A percentile compares a stretch with the other conserved stretches of the same genome.
Evolutionary conservation across 2,113 vertebrate species (phyloP).

Genomic region (Myiagra hebetior): DNA sequence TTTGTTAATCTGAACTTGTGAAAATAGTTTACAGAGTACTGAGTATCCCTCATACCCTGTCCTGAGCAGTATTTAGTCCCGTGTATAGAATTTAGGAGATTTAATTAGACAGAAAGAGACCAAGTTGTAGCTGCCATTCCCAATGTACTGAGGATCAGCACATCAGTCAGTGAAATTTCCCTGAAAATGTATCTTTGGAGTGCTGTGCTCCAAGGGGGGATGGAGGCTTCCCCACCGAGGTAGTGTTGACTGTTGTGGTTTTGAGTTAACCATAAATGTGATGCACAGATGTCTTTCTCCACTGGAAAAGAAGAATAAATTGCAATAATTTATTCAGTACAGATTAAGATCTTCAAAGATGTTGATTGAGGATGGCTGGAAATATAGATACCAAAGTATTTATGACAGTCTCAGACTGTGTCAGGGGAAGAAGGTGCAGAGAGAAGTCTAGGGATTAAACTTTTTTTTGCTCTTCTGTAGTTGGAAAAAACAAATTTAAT

Average conservation of each 20-base stretch:
- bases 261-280: constrained; percentile 35
- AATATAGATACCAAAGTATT: not conserved
- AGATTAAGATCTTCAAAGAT: constrained; percentile 41
- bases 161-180: not conserved
- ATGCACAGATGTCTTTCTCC: not conserved
- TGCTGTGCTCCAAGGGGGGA: not conserved
- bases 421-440: not conserved
- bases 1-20: not conserved
- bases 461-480: not conserved
- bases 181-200: not conserved
- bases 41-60: not conserved
- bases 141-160: not conserved
- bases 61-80: not conserved
- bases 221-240: not conserved
- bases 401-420: not conserved
- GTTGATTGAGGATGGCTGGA: not conserved
- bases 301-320: not conserved
- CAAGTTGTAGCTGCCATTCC: not conserved
- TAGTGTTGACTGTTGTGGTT: not conserved
- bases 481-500: not conserved
- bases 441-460: not conserved
- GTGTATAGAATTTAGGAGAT: not conserved
- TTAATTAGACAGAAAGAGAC: not conserved
- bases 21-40: not conserved
- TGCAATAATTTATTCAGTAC: constrained; percentile 1